A percentile compares a stretch with the other conserved stretches of the same genome.
Conservation (phyloP, 2,797 vertebrate species). For the Chelmon rostratus region DNA sequence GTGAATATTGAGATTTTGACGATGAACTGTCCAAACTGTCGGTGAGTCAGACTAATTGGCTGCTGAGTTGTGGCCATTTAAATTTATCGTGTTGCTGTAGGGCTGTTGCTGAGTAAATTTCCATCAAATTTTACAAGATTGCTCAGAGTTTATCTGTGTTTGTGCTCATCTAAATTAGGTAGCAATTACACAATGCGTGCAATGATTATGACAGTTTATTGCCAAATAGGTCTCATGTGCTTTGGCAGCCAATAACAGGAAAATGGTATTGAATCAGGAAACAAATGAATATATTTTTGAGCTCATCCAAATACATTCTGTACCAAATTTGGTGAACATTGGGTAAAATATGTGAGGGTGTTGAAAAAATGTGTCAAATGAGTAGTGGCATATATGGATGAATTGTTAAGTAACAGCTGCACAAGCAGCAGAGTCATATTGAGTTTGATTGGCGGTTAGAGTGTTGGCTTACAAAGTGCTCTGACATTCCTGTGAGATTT, state of each 20-base stretch:
- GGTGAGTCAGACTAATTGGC: background rate
- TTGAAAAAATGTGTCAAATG: background rate
- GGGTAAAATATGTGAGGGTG: background rate
- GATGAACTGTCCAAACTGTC: background rate
- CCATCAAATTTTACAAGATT: background rate
- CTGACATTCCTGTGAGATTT: background rate
- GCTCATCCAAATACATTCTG: background rate
- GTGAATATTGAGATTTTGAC: constrained; percentile 7
- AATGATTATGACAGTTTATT: constrained; percentile 12
- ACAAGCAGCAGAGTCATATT: background rate
- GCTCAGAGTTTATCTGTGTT: background rate
- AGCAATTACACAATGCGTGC: background rate
- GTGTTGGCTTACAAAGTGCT: constrained; percentile 6
- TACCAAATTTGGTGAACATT: background rate
- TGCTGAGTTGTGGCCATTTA: constrained; percentile 13
- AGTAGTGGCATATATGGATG: background rate
- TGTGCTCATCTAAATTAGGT: background rate
- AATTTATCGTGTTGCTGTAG: background rate
- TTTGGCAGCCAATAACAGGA: constrained; percentile 14
- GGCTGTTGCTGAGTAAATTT: constrained; percentile 11
- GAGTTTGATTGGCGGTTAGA: constrained; percentile 21
- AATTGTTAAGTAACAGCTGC: background rate
- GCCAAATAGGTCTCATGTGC: background rate
- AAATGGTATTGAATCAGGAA: constrained; percentile 2
- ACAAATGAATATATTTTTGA: background rate